phyloP scores from a whole-genome alignment of 2,888 invertebrate species.

The Anthophora plumipes region DNA sequence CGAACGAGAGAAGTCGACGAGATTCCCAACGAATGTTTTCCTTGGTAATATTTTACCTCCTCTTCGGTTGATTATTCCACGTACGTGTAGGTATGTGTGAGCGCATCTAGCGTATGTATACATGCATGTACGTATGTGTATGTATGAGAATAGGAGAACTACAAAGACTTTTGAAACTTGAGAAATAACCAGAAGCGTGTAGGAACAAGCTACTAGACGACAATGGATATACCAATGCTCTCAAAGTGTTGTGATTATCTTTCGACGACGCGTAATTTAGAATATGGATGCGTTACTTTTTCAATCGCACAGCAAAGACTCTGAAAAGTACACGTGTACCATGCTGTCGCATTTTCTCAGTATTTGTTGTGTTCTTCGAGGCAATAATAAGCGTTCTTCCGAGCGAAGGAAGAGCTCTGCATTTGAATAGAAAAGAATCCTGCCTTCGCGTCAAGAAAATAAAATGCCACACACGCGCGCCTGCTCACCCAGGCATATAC shows the following conservation, averaged over 20 bases:
- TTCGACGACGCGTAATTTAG: neutral
- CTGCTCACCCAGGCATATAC: neutral
- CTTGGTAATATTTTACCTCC: slow-evolving; percentile 1
- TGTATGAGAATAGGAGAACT: neutral
- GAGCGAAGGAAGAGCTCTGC: neutral
- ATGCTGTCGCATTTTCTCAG: slow-evolving; percentile 9
- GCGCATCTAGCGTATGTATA: neutral
- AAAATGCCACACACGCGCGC: neutral
- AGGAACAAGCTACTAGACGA: neutral
- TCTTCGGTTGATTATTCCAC: neutral
- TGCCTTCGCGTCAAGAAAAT: neutral
- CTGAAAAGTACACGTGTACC: slow-evolving; percentile 5
- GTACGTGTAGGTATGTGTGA: neutral
- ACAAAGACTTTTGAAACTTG: neutral
- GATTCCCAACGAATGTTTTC: neutral
- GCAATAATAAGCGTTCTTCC: neutral
- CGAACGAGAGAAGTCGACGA: neutral
- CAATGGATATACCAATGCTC: neutral
- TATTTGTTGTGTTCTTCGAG: slow-evolving; percentile 25
- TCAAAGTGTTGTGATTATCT: slow-evolving; percentile 16
- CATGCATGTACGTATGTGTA: neutral
- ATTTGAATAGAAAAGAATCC: neutral
- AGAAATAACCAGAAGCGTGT: slow-evolving; percentile 1
- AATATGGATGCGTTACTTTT: neutral
- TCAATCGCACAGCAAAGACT: slow-evolving; percentile 20